Evolutionary conservation across 2,888 invertebrate species (phyloP), one percentile per base, ranked within the genome.

Genomic region (Meteorus cinctellus): DNA sequence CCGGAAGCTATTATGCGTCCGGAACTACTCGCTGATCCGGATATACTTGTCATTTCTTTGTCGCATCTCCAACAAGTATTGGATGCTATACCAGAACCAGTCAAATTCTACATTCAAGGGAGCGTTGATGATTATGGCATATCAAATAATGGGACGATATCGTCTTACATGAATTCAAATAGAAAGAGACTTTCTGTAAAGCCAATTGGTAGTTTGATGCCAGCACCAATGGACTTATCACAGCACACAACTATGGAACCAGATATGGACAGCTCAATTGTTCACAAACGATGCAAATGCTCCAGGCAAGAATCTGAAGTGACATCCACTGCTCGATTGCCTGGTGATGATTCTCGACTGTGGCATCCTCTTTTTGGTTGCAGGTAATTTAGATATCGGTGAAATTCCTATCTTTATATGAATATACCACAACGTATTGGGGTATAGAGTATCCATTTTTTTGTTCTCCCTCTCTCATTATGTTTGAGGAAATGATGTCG

Each of bases 311-410:
- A 88, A 75, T 82, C 89, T 60, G 88, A 88, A 84, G 89, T 89
- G 5, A 87, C 86, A 68, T 89, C 88, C 4, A 88, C 88, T 4
- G 88, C 87, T 8, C 55, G 51, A 48, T 41, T 69, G 19, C 69
- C 68, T 19, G 87, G 86, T 29, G 88, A 89, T 74, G 88, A 88
- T 77, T 88, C 94, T 84, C 94, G 94, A 81, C 91, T 96, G 70
- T 96, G 96, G 96, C 96, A 96, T 91, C 96, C 96, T 73, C 91
- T 96, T 68, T 96, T 96, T 89, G 95, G 95, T 19, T 72, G 69
- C 92, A 96, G 95, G 96, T 96, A 91, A 94, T 80, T 63, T 76
- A 71, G 66, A 62, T 24, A 60, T 31, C 36, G 24, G 41, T 1
- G 16, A 12, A 51, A 14, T 51, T 65, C 29, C 14, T 19, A n/a